Evolutionary conservation across 2,888 invertebrate species (phyloP).

Genomic region (Oxystoma pomonae): DNA sequence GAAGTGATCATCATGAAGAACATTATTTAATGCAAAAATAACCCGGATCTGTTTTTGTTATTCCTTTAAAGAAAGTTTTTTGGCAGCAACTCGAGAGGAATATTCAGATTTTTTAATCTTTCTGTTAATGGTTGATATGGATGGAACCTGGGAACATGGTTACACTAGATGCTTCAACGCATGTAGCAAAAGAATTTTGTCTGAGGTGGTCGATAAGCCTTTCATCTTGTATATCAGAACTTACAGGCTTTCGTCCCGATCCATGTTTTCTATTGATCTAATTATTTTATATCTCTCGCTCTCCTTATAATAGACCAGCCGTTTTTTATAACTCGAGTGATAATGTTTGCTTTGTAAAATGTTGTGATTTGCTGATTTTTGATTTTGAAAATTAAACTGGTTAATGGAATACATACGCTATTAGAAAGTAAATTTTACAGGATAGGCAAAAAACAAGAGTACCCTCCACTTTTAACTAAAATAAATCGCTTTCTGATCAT

Average conservation of each 20-base stretch:
- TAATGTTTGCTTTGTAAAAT: too few species aligned
- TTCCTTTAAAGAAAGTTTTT: neutral
- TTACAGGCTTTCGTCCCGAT: neutral
- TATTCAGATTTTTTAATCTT: neutral
- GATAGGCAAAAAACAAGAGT: too few species aligned
- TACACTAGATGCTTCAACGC: neutral
- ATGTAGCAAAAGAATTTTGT: neutral
- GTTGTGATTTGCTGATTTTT: too few species aligned
- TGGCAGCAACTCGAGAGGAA: neutral
- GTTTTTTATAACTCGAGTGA: too few species aligned
- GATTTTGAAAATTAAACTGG: too few species aligned
- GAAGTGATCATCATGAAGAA: neutral
- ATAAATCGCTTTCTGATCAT: neutral
- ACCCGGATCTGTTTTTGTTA: neutral
- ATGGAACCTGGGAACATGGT: neutral
- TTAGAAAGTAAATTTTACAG: too few species aligned
- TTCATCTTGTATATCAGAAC: neutral
- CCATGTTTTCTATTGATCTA: neutral
- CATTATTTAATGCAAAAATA: neutral
- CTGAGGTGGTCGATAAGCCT: neutral
- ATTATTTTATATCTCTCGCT: neutral
- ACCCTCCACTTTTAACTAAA: too few species aligned
- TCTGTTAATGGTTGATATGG: neutral
- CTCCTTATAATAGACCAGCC: too few species aligned
- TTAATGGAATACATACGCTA: too few species aligned